phyloP scores from a whole-genome alignment of 2,113 vertebrate species.

The Pipra filicauda region DNA sequence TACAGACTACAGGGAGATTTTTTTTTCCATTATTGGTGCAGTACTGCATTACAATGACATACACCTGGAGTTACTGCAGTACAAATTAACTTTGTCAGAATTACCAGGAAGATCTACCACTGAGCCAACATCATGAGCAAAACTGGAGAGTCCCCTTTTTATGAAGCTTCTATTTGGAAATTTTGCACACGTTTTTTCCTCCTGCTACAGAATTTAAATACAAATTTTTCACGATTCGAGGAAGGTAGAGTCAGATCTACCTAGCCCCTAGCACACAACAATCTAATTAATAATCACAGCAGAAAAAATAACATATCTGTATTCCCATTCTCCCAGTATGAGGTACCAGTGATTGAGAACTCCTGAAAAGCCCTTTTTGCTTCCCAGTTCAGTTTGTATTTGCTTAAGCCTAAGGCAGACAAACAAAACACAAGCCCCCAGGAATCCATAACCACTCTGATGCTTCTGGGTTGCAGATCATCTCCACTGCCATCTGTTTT shows the following conservation, averaged over 20 bases:
- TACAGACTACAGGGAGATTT: background rate
- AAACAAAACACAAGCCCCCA: slow-evolving; percentile 6
- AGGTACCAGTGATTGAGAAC: background rate
- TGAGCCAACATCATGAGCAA: background rate
- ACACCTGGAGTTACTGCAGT: background rate
- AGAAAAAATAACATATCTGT: background rate
- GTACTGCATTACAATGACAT: background rate
- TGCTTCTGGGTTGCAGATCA: slow-evolving; percentile 38
- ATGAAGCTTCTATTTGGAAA: background rate
- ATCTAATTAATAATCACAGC: background rate
- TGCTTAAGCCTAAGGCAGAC: slow-evolving; percentile 20
- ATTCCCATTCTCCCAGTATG: background rate
- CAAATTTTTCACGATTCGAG: background rate
- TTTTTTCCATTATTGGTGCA: background rate
- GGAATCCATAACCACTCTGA: slow-evolving; percentile 37
- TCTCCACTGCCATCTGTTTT: slow-evolving; percentile 52
- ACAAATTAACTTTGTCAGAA: background rate
- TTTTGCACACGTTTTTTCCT: background rate
- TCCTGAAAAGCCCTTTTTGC: background rate
- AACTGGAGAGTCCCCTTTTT: background rate
- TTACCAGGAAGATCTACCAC: background rate
- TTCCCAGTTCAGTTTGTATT: background rate
- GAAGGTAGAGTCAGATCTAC: background rate
- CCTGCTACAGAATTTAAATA: background rate
- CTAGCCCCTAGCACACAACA: background rate